Base-by-base conservation (phyloP, 2,797 vertebrate genomes). In the Siniperca scherzeri region DNA sequence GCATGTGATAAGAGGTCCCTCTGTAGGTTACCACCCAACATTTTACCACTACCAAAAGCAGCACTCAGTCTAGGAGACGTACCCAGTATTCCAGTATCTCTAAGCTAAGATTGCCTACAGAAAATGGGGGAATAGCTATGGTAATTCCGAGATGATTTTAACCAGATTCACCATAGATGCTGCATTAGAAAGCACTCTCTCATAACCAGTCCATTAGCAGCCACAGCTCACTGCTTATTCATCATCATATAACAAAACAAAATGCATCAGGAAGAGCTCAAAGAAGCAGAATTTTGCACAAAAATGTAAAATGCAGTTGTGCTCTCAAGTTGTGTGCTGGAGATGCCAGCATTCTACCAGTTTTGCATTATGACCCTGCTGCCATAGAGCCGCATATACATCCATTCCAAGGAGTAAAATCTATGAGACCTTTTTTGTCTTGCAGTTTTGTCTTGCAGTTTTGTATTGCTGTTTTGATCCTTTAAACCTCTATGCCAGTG, bases 401-500 rank as follows among this genome's bases (percentile, higher is more conserved):
- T 80, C 40, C 22, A 42, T 69, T 75, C 17, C 61, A 76, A 42
- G 67, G n/a, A 82, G 57, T 82, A 77, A 83, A 81, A 81, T 77
- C 65, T 73, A 19, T 8, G 9, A 75, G 27, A 48, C 11, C 0
- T 40, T 84, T 77, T 82, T 84, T 90, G 71, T 88, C 71, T 80
- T 40, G 64, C 33, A 48, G 57, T 80, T 77, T 88, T 84, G 62
- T 88, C 30, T 30, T 30, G 64, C 33, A 52, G 57, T 80, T 77
- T 88, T 84, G 62, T 88, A 68, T 88, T 85, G 67, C 65, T 86
- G 75, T 89, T 86, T 81, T 84, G 67, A 87, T 79, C 80, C 78
- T 74, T 79, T 87, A 87, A 88, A 87, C 74, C 84, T 89, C 71
- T 79, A 73, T 87, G 90, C 85, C 77, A 86, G 87, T 78, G 78